Evolutionary conservation across 2,797 vertebrate genomes (phyloP).

Genomic region (Pyrocephalus nanus): DNA sequence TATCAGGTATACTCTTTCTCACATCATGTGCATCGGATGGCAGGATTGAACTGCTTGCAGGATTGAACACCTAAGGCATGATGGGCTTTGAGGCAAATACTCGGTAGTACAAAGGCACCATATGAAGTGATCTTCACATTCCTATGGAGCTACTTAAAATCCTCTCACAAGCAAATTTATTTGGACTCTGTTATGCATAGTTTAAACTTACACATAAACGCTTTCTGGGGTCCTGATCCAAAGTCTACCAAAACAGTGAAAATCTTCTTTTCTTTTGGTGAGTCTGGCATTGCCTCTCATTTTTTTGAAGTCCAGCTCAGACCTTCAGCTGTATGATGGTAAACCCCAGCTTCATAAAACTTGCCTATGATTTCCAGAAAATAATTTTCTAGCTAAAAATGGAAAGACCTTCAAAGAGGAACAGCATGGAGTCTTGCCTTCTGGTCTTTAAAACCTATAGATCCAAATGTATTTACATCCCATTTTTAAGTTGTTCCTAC

Average conservation of each 20-base stretch:
- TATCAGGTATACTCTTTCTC: not conserved
- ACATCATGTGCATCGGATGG: accelerated
- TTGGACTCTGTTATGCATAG: not conserved
- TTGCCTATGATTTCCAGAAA: not conserved
- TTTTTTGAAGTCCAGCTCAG: not conserved
- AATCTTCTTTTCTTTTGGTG: not conserved
- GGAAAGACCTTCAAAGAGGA: not conserved
- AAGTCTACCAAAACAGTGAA: not conserved
- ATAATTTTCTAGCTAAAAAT: not conserved
- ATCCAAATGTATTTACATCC: not conserved
- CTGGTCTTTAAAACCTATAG: not conserved
- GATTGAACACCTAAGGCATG: not conserved
- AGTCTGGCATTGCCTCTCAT: not conserved
- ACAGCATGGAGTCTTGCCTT: not conserved
- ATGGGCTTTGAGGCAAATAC: not conserved
- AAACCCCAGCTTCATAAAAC: not conserved
- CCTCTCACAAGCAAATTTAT: not conserved
- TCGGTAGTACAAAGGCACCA: not conserved
- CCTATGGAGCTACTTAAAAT: not conserved
- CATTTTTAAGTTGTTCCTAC: not conserved
- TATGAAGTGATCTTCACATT: not conserved
- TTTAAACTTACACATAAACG: not conserved
- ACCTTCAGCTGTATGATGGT: not conserved
- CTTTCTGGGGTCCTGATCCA: not conserved
- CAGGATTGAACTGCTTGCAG: not conserved